Conservation (phyloP, 2,113 vertebrate species). For the Hyperopisus bebe region DNA sequence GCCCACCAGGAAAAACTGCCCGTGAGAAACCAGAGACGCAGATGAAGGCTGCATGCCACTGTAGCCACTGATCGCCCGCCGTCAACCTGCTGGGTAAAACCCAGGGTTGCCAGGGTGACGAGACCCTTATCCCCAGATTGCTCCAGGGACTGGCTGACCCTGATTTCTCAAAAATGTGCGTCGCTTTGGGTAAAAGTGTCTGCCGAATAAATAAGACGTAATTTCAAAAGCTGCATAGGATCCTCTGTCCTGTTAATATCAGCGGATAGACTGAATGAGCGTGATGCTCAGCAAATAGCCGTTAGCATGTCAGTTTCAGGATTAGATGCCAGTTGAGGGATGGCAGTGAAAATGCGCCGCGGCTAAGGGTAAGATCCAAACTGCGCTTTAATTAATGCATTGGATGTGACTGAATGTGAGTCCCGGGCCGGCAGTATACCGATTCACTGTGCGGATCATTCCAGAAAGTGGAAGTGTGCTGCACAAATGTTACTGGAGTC, state of each 20-base stretch:
- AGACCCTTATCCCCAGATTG: not conserved
- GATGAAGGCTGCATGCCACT: not conserved
- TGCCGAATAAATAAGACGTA: not conserved
- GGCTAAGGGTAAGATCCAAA: not conserved
- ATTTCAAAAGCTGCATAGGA: not conserved
- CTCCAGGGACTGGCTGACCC: not conserved
- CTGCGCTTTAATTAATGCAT: conserved; percentile 16
- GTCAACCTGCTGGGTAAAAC: not conserved
- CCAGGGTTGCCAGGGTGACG: not conserved
- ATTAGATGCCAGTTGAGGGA: conserved; percentile 50
- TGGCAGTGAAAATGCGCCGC: conserved; percentile 55
- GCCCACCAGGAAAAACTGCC: not conserved
- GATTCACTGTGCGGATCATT: not conserved
- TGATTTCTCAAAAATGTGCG: not conserved
- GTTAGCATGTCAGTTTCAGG: conserved; percentile 60
- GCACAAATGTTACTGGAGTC: conserved; percentile 20
- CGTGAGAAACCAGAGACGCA: not conserved
- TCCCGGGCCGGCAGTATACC: not conserved
- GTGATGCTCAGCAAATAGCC: not conserved
- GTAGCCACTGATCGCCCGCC: not conserved
- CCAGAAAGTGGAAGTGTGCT: conserved; percentile 22
- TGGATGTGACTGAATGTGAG: conserved; percentile 12
- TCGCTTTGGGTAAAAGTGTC: not conserved
- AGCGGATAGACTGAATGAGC: not conserved
- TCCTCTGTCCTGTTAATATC: not conserved